A percentile compares a stretch with the other conserved stretches of the same genome.
These are phyloP conservation scores for Homarus americanus DNA, from an alignment of 1,140 invertebrate species.

Conservation along the genomic window DNA sequence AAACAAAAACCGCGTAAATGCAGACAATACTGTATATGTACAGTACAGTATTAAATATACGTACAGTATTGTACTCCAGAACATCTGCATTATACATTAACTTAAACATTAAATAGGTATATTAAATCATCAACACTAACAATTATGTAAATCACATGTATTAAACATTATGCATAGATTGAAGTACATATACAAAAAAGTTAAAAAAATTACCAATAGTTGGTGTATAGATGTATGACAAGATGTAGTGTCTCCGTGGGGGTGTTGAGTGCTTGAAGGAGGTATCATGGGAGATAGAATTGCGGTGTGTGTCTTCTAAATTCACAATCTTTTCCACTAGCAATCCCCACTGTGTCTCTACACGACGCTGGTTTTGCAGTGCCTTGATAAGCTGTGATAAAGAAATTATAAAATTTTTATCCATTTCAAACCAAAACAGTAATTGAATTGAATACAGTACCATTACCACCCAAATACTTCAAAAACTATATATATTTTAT, in stretches of 20 bases:
- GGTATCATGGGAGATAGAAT: conserved; percentile 86
- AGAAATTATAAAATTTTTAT: not conserved
- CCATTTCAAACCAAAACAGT: not conserved
- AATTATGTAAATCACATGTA: too few relatives aligned
- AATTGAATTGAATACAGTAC: too few relatives aligned
- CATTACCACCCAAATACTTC: too few relatives aligned
- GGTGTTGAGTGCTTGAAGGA: conserved; percentile 83
- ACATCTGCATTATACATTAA: too few relatives aligned
- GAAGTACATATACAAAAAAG: not conserved
- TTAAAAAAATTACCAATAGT: conserved; percentile 56
- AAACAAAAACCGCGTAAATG: too few relatives aligned
- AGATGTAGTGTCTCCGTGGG: conserved; percentile 36
- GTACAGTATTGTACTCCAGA: too few relatives aligned
- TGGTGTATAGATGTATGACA: conserved; percentile 59
- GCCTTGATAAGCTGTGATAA: conserved; percentile 78
- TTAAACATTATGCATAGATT: too few relatives aligned
- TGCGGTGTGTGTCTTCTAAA: conserved; percentile 92
- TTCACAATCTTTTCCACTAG: conserved; percentile 86
- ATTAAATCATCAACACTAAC: too few relatives aligned
- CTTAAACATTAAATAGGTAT: too few relatives aligned
- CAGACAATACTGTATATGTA: too few relatives aligned
- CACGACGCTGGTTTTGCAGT: conserved; percentile 79
- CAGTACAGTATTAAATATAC: too few relatives aligned
- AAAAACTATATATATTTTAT: too few relatives aligned
- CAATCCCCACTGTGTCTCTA: conserved; percentile 88